Percentiles rank a stretch among this genome's conserved stretches.
phyloP scores from a whole-genome alignment of 2,113 vertebrate species.

The Clarias gariepinus region DNA sequence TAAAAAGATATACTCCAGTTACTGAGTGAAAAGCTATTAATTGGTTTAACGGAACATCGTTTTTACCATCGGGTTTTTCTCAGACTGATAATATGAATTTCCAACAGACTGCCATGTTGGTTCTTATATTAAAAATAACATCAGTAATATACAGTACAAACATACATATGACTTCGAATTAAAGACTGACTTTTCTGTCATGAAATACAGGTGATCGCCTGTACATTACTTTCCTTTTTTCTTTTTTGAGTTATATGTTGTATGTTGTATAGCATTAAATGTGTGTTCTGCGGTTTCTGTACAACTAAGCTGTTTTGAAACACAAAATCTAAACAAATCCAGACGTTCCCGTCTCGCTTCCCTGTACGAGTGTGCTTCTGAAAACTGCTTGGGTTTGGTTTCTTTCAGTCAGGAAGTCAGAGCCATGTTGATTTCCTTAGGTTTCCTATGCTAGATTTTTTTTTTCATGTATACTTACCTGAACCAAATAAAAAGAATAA shows the following conservation, averaged over 20 bases:
- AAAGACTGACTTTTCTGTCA: too few relatives aligned
- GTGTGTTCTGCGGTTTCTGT: background rate
- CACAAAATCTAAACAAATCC: constrained; percentile 2
- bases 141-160: too few relatives aligned
- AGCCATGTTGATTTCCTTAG: background rate
- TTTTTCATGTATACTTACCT: background rate
- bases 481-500: background rate
- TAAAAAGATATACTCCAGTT: background rate
- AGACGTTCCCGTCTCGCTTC: background rate
- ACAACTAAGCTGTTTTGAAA: constrained; percentile 1
- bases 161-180: too few relatives aligned
- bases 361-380: background rate
- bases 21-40: background rate
- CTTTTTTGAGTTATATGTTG: background rate
- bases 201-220: too few relatives aligned
- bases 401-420: background rate
- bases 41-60: background rate
- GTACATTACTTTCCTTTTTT: background rate
- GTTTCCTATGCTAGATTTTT: background rate
- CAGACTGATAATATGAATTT: too few relatives aligned
- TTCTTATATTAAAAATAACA: too few relatives aligned
- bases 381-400: background rate
- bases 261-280: background rate
- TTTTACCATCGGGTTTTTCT: background rate
- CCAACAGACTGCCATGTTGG: too few relatives aligned